Base-by-base conservation (phyloP, 2,797 vertebrate genomes). In the Manis javanica region DNA sequence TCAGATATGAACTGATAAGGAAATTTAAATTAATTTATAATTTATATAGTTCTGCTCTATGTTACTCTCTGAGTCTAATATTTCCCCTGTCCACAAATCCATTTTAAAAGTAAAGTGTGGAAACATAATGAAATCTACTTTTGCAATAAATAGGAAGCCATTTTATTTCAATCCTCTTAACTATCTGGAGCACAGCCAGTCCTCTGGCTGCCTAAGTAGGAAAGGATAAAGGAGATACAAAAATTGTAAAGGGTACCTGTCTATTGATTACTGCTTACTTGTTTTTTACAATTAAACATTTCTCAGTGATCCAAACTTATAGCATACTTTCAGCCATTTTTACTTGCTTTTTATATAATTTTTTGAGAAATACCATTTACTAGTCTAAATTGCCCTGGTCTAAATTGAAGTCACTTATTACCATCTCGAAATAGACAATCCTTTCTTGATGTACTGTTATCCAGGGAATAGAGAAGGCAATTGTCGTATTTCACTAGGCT, bases 321-420 rank as follows among this genome's bases (percentile, higher is more conserved):
- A 46, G 18, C 12, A 34, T 66, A 63, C 7, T 59, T 92, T 72
- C 7, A 83, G 72, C 31, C 66, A 91, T 57, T 92, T 92, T 42
- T 61, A n/a, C 19, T 68, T 55, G n/a, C 71, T 82, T 77, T 83
- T 91, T 59, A 59, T n/a, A 21, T 75, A 66, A 75, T 69, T 85
- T 83, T 49, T 74, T 64, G 68, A 89, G 78, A 91, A 96, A 84
- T 21, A 57, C 51, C 49, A 39, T 46, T 91, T 75, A 29, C 31
- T 66, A 24, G 24, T 74, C 53, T 90, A 90, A 90, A 89, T 55
- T 64, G 21, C 53, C 31, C 37, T 66, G 42, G 14, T 53, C 31
- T 96, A 85, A 84, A 91, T 4, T 42, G 71, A 85, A 94, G 46
- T 88, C 68, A 57, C 34, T 92, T 77, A 34, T 23, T 53, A 63